Conservation (phyloP, 2,797 vertebrate genomes). For the Premnoplex brunnescens region DNA sequence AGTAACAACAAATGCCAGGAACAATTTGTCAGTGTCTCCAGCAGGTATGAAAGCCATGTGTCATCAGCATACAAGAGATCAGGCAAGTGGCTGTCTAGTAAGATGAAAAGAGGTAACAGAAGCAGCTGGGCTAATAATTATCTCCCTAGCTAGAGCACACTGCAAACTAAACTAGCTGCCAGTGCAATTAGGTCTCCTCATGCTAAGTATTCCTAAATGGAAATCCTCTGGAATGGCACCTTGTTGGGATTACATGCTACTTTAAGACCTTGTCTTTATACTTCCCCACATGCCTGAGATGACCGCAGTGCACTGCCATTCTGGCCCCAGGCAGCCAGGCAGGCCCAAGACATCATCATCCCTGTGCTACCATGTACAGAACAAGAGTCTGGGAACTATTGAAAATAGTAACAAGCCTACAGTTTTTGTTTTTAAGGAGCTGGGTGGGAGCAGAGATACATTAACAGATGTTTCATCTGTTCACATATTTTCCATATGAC, state of each 20-base stretch:
- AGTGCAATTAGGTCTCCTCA: neutral
- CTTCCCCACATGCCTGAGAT: constrained; percentile 4
- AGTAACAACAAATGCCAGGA: neutral
- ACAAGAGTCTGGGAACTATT: constrained; percentile 32
- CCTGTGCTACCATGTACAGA: neutral
- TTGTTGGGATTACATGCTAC: constrained; percentile 24
- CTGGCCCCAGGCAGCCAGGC: neutral
- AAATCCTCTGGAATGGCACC: constrained; percentile 50
- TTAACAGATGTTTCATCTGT: constrained; percentile 44
- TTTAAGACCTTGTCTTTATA: constrained; percentile 7
- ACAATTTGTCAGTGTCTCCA: constrained; percentile 25
- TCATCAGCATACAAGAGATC: constrained; percentile 4
- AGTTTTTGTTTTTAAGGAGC: constrained; percentile 33
- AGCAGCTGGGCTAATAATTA: constrained; percentile 36
- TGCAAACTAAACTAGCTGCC: constrained; percentile 1
- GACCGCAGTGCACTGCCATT: neutral
- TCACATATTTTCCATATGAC: constrained; percentile 60
- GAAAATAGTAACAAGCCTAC: constrained; percentile 46
- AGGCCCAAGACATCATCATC: neutral
- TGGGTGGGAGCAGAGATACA: neutral
- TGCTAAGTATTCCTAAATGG: constrained; percentile 1
- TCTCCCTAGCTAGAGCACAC: neutral
- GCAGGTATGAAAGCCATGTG: neutral
- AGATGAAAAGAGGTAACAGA: constrained; percentile 6
- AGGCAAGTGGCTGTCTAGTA: neutral